These are phyloP conservation scores for Porites rus DNA, from an alignment of 92 coral and sea anemone genomes.

Conservation along the genomic window DNA sequence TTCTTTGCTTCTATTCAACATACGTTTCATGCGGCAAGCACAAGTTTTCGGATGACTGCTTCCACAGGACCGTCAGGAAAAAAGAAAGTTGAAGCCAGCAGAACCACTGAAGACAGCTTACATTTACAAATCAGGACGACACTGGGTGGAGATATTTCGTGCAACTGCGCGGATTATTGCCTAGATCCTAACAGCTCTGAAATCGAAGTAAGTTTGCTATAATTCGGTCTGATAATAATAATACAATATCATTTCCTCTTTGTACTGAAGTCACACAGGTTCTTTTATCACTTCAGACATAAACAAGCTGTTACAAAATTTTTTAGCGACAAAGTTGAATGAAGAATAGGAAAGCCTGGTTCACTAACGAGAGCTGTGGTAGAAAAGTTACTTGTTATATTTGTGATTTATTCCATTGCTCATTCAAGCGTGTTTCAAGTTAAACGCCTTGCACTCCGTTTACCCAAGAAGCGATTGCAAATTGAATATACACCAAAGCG, in stretches of 20 bases:
- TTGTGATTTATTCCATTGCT: too few relatives aligned
- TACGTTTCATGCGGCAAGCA: not conserved
- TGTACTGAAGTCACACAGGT: not conserved
- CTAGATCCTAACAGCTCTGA: slow-evolving; percentile 19
- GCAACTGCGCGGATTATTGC: slow-evolving; percentile 10
- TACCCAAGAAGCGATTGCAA: too few relatives aligned
- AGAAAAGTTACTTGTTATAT: too few relatives aligned
- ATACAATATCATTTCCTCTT: not conserved
- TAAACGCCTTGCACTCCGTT: too few relatives aligned
- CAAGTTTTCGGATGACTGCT: not conserved
- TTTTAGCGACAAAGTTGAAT: too few relatives aligned
- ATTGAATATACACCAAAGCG: too few relatives aligned
- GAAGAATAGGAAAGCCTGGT: too few relatives aligned
- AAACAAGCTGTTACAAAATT: too few relatives aligned
- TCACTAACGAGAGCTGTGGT: too few relatives aligned
- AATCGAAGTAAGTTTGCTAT: not conserved
- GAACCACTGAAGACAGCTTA: not conserved
- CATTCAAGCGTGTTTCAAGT: too few relatives aligned
- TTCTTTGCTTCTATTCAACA: not conserved
- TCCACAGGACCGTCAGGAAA: not conserved
- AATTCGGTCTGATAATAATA: not conserved
- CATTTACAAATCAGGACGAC: not conserved
- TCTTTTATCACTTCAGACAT: too few relatives aligned
- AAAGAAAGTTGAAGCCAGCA: not conserved
- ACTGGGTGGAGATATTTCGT: not conserved